Percentiles rank a stretch among this genome's conserved stretches.
Evolutionary conservation across 1,140 invertebrate species (phyloP).

Genomic region (Drosophila nannoptera): DNA sequence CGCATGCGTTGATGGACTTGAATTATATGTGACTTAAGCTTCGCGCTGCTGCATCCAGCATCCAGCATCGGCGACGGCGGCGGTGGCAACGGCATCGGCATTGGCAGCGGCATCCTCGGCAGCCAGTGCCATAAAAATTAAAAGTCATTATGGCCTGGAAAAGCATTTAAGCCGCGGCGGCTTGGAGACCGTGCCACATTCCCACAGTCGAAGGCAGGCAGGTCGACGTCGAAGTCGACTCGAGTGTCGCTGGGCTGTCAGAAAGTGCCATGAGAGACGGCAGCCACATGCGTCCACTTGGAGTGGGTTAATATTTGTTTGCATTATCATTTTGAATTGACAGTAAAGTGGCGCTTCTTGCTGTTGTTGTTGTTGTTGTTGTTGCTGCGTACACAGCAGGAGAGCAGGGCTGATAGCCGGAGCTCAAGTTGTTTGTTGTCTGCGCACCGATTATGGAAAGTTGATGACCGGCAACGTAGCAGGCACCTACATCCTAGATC

Average conservation of each 20-base stretch:
- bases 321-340: constrained; percentile 79
- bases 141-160: constrained; percentile 77
- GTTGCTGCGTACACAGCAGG: constrained; percentile 51
- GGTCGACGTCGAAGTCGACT: constrained; percentile 51
- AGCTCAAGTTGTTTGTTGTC: constrained; percentile 74
- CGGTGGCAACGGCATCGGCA: constrained; percentile 19
- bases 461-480: constrained; percentile 61
- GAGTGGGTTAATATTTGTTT: constrained; percentile 79
- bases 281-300: constrained; percentile 75
- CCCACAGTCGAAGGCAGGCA: constrained; percentile 62
- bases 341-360: constrained; percentile 78
- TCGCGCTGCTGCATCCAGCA: constrained; percentile 49
- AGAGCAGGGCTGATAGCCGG: constrained; percentile 34
- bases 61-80: constrained; percentile 6
- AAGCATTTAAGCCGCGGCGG: constrained; percentile 69
- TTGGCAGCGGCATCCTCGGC: constrained; percentile 68
- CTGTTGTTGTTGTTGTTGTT: constrained; percentile 54
- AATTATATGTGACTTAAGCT: constrained; percentile 78
- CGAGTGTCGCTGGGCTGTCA: constrained; percentile 75
- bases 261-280: constrained; percentile 76
- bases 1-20: constrained; percentile 78
- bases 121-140: constrained; percentile 78
- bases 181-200: constrained; percentile 64
- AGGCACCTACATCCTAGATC: not conserved
- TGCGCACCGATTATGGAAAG: constrained; percentile 76